These are phyloP conservation scores for Phymanthus crucifer DNA, from an alignment of 92 coral and sea anemone genomes.

Conservation along the genomic window DNA sequence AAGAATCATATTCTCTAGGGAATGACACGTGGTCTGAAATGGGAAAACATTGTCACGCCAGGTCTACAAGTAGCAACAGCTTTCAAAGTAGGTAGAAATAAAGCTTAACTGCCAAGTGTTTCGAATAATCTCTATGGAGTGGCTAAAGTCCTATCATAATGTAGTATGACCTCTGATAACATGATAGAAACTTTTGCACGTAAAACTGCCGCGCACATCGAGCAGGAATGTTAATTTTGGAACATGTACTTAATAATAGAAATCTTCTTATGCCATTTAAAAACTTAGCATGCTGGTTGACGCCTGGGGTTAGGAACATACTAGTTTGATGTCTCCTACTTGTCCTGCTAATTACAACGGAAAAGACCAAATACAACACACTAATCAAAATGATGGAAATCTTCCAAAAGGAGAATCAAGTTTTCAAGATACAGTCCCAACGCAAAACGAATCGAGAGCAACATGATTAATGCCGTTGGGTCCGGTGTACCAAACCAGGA, in stretches of 20 bases:
- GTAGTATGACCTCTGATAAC: no score
- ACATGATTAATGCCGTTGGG: conserved; percentile 15
- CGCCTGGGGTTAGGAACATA: neutral
- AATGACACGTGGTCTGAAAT: no score
- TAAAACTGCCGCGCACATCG: no score
- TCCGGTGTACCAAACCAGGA: conserved; percentile 17
- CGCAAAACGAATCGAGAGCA: neutral
- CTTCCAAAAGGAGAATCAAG: neutral
- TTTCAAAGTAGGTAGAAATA: no score
- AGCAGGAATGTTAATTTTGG: neutral
- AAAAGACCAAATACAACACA: neutral
- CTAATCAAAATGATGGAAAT: neutral
- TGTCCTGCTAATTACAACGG: neutral
- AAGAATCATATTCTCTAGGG: no score
- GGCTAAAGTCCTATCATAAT: no score
- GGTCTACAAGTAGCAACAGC: no score
- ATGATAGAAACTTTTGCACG: no score
- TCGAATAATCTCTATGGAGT: no score
- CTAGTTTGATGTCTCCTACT: neutral
- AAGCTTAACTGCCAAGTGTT: no score
- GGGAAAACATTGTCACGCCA: no score
- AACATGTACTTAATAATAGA: neutral
- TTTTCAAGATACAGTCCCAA: neutral
- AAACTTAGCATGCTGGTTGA: neutral
- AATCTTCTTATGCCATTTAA: neutral